Base-by-base conservation (phyloP, 1,140 invertebrate genomes). In the Solen grandis region DNA sequence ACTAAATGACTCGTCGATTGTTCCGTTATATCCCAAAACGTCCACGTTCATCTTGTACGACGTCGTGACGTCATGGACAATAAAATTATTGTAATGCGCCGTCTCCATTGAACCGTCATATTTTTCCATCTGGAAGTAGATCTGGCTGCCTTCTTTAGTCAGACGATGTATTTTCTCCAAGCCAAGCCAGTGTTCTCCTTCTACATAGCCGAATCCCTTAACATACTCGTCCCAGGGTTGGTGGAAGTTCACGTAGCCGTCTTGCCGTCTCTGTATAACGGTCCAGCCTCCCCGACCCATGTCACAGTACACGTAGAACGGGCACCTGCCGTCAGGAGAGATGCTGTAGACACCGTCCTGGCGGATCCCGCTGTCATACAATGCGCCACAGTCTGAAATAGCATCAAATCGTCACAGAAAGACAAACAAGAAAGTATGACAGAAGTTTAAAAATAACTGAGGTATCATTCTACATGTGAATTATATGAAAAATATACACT, bases 31-130 rank as follows among this genome's bases (percentile, higher is more conserved):
- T 25, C 70, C 70, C 41, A 59, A 59, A 5, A 55, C 36, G 31
- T 73, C 54, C 14, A 73, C 70, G 33, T 73, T 73, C 54, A 73
- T 59, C 33, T 29, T 73, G 70, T 59, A 73, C 5, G 2, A 33
- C 2, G 70, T 73, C 14, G 70, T 25, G 19, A 41, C 70, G 16
- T 27, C 70, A 27, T 73, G 55, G 3, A 73, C 70, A 19, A 54
- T 72, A 33, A 72, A 72, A 27, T 36, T 54, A 8, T 72, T 57
- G 52, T 72, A 72, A 72, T 73, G 70, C 2, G 70, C 70, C 8
- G 29, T 16, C 10, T 57, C n/a, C 8, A 29, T 41, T 25, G 19
- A 22, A 16, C 70, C 70, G 54, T 73, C 70, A n/a, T 41, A 73
- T 33, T 38, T 73, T 36, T 60, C 57, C n/a, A 73, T 36, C 19